Percentiles rank a stretch among this genome's conserved stretches.
Evolutionary conservation across 2,888 invertebrate species (phyloP).

Genomic region (Drosophila testacea): DNA sequence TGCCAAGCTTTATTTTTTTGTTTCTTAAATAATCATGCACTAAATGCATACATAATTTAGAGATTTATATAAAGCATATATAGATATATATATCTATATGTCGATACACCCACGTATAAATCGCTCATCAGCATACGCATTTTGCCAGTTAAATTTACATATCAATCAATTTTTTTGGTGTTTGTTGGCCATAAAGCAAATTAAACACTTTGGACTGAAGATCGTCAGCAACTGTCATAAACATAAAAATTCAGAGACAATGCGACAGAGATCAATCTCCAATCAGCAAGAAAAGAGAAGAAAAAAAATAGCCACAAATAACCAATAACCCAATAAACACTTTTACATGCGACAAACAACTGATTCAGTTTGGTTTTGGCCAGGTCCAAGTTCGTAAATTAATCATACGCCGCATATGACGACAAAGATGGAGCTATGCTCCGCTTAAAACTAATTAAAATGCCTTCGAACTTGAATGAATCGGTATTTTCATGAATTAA

Average conservation of each 20-base stretch:
- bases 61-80: background rate
- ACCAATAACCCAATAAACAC: conserved; percentile 8
- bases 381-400: conserved; percentile 29
- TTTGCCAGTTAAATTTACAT: background rate
- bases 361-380: conserved; percentile 41
- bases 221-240: conserved; percentile 47
- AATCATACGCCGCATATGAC: conserved; percentile 69
- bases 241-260: conserved; percentile 46
- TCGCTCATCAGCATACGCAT: conserved; percentile 31
- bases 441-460: conserved; percentile 75
- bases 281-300: background rate
- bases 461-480: conserved; percentile 69
- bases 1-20: conserved; percentile 3
- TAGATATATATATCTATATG: background rate
- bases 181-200: conserved; percentile 18
- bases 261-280: conserved; percentile 7
- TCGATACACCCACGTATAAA: conserved; percentile 27
- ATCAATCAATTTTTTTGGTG: no score
- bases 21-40: conserved; percentile 32
- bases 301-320: conserved; percentile 21
- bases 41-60: conserved; percentile 54
- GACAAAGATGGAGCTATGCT: conserved; percentile 20
- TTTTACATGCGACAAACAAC: conserved; percentile 4
- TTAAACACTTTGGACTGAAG: conserved; percentile 33
- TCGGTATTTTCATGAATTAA: conserved; percentile 79